These are phyloP conservation scores for Alectura lathami DNA, from an alignment of 2,113 vertebrate genomes.

Conservation along the genomic window DNA sequence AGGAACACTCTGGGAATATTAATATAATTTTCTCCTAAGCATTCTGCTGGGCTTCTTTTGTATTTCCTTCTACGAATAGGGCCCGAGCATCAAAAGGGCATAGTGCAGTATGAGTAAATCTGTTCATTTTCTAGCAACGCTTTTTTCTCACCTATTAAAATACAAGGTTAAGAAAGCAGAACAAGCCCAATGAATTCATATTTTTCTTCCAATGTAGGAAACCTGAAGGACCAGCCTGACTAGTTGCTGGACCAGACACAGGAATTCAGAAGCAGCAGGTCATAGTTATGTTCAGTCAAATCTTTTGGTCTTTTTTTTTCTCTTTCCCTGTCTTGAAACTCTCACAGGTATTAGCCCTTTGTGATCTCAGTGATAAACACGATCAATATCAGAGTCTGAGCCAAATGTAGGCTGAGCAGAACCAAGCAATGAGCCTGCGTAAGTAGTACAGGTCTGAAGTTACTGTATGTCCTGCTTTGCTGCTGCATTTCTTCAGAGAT, in stretches of 20 bases:
- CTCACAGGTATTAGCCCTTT: too few relatives aligned
- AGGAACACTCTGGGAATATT: too few relatives aligned
- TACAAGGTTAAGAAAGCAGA: neutral
- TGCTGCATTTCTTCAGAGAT: neutral
- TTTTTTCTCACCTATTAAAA: neutral
- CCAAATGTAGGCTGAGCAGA: neutral
- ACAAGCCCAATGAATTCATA: neutral
- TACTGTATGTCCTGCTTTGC: neutral
- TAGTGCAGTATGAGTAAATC: too few relatives aligned
- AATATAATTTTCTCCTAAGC: too few relatives aligned
- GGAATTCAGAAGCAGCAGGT: neutral
- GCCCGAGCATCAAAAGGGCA: too few relatives aligned
- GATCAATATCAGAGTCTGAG: neutral
- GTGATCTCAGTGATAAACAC: neutral
- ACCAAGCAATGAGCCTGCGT: neutral
- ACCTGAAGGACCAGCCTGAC: neutral
- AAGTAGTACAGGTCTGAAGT: neutral
- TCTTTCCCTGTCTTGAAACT: neutral
- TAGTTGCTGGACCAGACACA: neutral
- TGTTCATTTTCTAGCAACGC: neutral
- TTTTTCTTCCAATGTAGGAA: neutral
- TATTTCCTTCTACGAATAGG: too few relatives aligned
- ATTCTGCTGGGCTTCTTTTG: too few relatives aligned
- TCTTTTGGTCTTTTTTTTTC: neutral
- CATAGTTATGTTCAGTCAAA: too few relatives aligned